These are phyloP conservation scores for Copidosoma aretas DNA, from an alignment of 2,888 invertebrate genomes.

Conservation along the genomic window DNA sequence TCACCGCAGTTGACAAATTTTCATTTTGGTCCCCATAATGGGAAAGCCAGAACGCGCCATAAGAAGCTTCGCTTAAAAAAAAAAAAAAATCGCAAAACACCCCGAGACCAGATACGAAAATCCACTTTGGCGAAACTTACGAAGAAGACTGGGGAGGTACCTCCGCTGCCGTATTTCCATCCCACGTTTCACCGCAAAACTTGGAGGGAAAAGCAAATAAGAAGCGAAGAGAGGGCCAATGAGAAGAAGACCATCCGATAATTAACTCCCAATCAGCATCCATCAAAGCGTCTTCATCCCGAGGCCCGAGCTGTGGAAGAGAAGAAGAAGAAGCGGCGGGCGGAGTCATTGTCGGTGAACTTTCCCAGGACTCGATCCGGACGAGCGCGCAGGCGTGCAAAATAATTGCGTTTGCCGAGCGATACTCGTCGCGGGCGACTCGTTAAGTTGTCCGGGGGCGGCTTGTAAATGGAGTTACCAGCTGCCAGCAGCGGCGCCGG, in stretches of 20 bases:
- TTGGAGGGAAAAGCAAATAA: background rate
- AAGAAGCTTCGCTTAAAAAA: too few species aligned
- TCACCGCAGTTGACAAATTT: background rate
- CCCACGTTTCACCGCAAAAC: background rate
- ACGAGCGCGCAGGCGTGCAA: constrained; percentile 10
- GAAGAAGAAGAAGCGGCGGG: constrained; percentile 2
- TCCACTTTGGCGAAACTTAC: constrained; percentile 30
- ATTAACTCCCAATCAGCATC: constrained; percentile 35
- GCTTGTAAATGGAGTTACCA: constrained; percentile 32
- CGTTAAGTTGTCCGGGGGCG: constrained; percentile 19
- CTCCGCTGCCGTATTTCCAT: background rate
- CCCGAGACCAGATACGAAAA: too few species aligned
- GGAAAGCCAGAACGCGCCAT: too few species aligned
- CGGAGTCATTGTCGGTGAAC: constrained; percentile 19
- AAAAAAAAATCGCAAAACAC: background rate
- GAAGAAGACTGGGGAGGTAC: background rate
- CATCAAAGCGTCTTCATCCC: constrained; percentile 28
- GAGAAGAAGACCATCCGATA: constrained; percentile 27
- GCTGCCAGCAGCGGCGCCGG: background rate
- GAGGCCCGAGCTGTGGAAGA: background rate
- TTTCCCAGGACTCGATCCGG: constrained; percentile 11
- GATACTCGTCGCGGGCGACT: constrained; percentile 28
- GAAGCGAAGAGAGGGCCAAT: too few species aligned
- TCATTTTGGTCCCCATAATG: too few species aligned
- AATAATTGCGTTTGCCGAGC: constrained; percentile 35